These are phyloP conservation scores for Synanthedon tipuliformis DNA, from an alignment of 2,888 invertebrate genomes.

Conservation along the genomic window DNA sequence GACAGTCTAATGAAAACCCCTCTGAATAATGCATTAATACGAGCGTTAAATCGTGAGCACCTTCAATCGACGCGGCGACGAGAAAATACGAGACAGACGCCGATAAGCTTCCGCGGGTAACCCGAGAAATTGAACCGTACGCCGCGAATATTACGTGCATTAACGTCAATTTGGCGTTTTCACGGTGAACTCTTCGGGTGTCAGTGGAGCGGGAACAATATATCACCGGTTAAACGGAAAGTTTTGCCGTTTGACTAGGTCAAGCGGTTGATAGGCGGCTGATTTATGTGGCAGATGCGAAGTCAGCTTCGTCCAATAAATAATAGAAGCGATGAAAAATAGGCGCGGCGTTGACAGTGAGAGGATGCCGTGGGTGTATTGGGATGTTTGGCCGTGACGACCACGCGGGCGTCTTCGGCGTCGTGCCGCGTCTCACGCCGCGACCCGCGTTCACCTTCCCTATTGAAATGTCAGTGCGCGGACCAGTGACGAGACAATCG, in stretches of 20 bases:
- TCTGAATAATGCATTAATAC: constrained; percentile 70
- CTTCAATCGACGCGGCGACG: constrained; percentile 53
- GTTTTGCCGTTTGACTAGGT: constrained; percentile 22
- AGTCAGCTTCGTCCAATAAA: background rate
- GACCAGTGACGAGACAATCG: constrained; percentile 66
- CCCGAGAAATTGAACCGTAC: constrained; percentile 37
- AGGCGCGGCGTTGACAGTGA: constrained; percentile 15
- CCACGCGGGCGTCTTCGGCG: constrained; percentile 13
- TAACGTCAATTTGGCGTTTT: constrained; percentile 32
- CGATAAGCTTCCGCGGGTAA: constrained; percentile 52
- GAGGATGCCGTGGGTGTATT: constrained; percentile 2
- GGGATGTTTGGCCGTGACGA: constrained; percentile 9
- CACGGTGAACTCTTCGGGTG: constrained; percentile 17
- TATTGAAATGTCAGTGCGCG: constrained; percentile 67
- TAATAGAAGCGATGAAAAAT: constrained; percentile 21
- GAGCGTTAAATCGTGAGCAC: constrained; percentile 68
- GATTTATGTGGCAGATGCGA: constrained; percentile 23
- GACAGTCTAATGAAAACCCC: constrained; percentile 66
- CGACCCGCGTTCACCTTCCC: constrained; percentile 62
- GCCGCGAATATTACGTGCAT: constrained; percentile 17
- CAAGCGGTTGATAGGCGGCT: constrained; percentile 22
- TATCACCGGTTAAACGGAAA: constrained; percentile 30
- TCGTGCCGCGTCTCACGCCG: constrained; percentile 59
- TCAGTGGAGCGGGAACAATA: constrained; percentile 19
- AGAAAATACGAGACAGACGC: constrained; percentile 56